phyloP scores from a whole-genome alignment of 30 jellyfish, hydroid and myxozoan genomes.

The Nemopilema nomurai region DNA sequence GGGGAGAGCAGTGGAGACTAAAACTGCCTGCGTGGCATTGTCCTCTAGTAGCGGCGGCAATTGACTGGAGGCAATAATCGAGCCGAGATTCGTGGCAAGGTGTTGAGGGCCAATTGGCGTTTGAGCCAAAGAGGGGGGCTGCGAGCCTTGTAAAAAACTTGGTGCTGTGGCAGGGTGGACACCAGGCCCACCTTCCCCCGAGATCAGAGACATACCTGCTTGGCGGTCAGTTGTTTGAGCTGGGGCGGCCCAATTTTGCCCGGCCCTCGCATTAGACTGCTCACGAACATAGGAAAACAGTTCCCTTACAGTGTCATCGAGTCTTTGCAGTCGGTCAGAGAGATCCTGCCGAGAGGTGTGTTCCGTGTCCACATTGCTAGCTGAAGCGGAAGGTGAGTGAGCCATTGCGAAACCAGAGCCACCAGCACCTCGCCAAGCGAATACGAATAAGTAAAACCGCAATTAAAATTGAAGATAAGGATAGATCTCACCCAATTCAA shows the following conservation, averaged over 20 bases:
- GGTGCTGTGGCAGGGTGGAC: not conserved
- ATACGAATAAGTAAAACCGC: not conserved
- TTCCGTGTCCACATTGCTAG: not conserved
- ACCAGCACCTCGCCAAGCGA: not conserved
- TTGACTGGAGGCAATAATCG: not conserved
- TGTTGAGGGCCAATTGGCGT: not conserved
- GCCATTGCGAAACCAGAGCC: not conserved
- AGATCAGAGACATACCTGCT: not conserved
- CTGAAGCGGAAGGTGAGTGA: not conserved
- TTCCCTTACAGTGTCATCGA: not conserved
- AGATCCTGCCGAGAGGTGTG: not conserved
- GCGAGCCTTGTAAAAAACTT: not conserved
- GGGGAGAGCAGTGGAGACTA: slow-evolving; percentile 29
- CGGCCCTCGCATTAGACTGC: not conserved
- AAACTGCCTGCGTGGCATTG: not conserved
- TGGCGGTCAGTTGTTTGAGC: not conserved
- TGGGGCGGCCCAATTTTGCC: not conserved
- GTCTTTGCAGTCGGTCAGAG: not conserved
- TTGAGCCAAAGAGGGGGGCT: not conserved
- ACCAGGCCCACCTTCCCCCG: not conserved
- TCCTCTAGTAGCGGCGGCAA: not conserved
- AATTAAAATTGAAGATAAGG: not conserved
- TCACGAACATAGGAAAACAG: not conserved
- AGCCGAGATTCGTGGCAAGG: not conserved
- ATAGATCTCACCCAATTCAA: no score